phyloP scores from a whole-genome alignment of 2,888 invertebrate species.

The Keiferia lycopersicella region DNA sequence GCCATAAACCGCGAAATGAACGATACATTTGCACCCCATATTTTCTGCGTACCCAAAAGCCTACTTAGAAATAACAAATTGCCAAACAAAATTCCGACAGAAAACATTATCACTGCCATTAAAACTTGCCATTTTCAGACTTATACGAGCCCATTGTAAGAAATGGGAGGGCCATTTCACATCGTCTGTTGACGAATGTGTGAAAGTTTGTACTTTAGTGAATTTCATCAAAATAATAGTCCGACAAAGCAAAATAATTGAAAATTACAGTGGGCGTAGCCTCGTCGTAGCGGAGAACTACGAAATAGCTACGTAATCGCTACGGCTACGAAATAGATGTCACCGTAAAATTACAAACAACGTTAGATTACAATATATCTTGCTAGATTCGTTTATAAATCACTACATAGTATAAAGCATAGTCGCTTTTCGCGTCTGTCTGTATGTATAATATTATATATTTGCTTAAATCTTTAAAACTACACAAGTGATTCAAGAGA shows the following conservation, averaged over 20 bases:
- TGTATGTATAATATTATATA: not conserved
- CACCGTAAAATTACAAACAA: too few relatives aligned
- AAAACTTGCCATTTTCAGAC: constrained; percentile 25
- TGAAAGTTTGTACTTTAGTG: not conserved
- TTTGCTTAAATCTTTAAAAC: not conserved
- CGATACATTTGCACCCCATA: too few relatives aligned
- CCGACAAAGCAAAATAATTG: too few relatives aligned
- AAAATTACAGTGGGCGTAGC: too few relatives aligned
- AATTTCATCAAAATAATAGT: too few relatives aligned
- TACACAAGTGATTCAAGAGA: too few relatives aligned
- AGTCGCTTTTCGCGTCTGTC: too few relatives aligned
- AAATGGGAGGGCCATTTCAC: constrained; percentile 60
- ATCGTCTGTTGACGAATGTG: constrained; percentile 30
- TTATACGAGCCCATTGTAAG: constrained; percentile 47
- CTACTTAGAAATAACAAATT: not conserved
- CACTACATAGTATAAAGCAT: too few relatives aligned
- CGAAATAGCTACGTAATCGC: not conserved
- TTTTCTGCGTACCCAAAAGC: not conserved
- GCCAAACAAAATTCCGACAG: not conserved
- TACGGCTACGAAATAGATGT: not conserved
- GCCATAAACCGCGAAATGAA: too few relatives aligned
- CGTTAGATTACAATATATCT: too few relatives aligned
- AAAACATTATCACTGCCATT: constrained; percentile 8
- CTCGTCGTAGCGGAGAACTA: not conserved
- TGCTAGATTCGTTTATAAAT: too few relatives aligned